Base-by-base conservation (phyloP, 2,888 invertebrate genomes). In the Erebia palarica region DNA sequence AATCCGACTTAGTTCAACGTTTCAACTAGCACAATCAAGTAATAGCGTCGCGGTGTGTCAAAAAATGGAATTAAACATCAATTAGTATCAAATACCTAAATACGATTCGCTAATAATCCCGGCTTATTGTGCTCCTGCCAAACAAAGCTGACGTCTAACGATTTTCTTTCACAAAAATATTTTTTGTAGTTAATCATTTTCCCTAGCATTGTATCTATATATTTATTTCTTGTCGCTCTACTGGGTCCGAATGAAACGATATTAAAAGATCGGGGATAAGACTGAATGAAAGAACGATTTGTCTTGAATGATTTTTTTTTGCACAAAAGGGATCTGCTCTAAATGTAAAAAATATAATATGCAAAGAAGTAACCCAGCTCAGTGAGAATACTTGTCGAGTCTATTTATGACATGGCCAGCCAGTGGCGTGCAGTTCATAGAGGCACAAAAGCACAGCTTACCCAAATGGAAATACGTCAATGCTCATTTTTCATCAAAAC, bases 181-280 rank as follows among this genome's bases (percentile, higher is more conserved):
- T 79, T 80, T 79, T 75, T 76, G 78, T 83, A 81, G 80, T 86
- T 85, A 86, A 87, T 87, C 85, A 86, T 84, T 82, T 77, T 81
- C 78, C 78, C 67, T 76, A 65, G 53, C 69, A 73, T 77, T 75
- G 77, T 55, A 55, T 10, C 10, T 77, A 75, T 79, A 58, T 72
- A 82, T 85, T 84, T 82, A 80, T 80, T 79, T 75, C 73, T 73
- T 79, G 75, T 71, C 79, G 79, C 77, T 77, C 71, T 68, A 78
- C 77, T 78, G 83, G 70, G 72, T 80, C 65, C 80, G 82, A 84
- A 85, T 83, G 78, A 78, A 72, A 70, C 66, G 77, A 76, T 71
- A 65, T 76, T 65, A 73, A 42, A 53, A 65, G 65, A 53, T 36
- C 36, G 53, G 18, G 58, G 16, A 47, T 59, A 49, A 58, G 13